Base-by-base conservation (phyloP, 2,113 vertebrate species). In the Neolamprologus hecqui region DNA sequence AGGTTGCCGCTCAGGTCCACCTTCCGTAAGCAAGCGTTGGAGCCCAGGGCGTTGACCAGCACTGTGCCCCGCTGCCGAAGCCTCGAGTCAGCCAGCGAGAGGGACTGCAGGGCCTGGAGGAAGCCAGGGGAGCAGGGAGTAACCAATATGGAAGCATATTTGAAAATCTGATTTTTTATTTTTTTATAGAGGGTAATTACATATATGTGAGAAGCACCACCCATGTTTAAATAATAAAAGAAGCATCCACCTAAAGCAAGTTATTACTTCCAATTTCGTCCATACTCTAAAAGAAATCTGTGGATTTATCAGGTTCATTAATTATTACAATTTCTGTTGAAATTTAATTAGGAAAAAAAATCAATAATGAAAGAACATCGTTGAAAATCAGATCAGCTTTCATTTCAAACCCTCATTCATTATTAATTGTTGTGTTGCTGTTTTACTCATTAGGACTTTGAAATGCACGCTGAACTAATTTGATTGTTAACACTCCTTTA, bases 1-100 rank as follows among this genome's bases (percentile, higher is more conserved):
- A 96, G 93, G n/a, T 98, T 98, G 17, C 98, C 98, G 0, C 97
- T 98, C 87, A 98, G 95, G 81, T 98, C 98, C 86, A 98, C 97
- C 88, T 97, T 97, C 21, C 96, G 95, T 70, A 98, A 93, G 84
- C 97, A 98, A 5, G 97, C 92, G 35, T 98, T 98, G 91, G 97
- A 98, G 90, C 98, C 97, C 86, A 98, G 95, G 7, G 97, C 97
- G 2, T 98, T 98, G 84, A 98, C 97, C 49, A 98, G 96, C 88
- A 98, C 96, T 6, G 97, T 97, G 82, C 97, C 97, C 17, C 97
- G 95, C 23, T 97, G 97, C 82, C 97, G 97, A 40, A 98, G 95
- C 84, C 97, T 95, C 1, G 98, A 98, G 95, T 98, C 97, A 0
- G 97, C 95, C 65, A 98, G 93, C 0, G 98, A 98, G 57, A 98